Conservation (phyloP, 2,113 vertebrate genomes). For the Pangasianodon gigas region DNA sequence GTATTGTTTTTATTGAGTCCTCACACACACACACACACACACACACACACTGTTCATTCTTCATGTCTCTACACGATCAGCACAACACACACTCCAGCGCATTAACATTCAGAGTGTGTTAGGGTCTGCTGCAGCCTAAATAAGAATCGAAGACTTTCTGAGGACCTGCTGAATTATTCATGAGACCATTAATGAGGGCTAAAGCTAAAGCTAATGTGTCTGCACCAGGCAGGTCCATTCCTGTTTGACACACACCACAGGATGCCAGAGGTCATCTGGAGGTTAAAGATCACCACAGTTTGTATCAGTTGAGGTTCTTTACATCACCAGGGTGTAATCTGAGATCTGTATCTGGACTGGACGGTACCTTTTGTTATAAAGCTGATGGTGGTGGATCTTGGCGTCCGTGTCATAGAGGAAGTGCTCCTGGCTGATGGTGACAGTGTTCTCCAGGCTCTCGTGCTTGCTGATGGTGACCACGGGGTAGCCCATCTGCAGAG, state of each 20-base stretch:
- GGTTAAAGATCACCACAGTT: conserved; percentile 24
- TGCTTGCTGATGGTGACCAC: conserved; percentile 91
- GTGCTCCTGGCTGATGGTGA: conserved; percentile 87
- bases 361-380: conserved; percentile 80
- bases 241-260: not conserved
- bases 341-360: not conserved
- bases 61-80: not conserved
- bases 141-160: conserved; percentile 21
- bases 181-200: conserved; percentile 40
- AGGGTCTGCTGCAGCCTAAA: conserved; percentile 3
- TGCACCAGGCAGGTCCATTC: conserved; percentile 27
- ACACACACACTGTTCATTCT: not conserved
- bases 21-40: not conserved
- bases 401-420: conserved; percentile 87
- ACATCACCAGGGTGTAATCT: not conserved
- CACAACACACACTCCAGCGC: not conserved
- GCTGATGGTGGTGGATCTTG: conserved; percentile 70
- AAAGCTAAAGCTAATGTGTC: conserved; percentile 46
- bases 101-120: conserved; percentile 30
- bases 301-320: not conserved
- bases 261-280: conserved; percentile 15
- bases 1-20: accelerated
- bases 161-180: conserved; percentile 48
- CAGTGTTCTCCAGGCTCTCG: conserved; percentile 76
- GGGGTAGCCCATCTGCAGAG: conserved; percentile 96